Evolutionary conservation across 1,140 invertebrate genomes (phyloP), one percentile per base, ranked within the genome.

Genomic region (Antheraea pernyi): DNA sequence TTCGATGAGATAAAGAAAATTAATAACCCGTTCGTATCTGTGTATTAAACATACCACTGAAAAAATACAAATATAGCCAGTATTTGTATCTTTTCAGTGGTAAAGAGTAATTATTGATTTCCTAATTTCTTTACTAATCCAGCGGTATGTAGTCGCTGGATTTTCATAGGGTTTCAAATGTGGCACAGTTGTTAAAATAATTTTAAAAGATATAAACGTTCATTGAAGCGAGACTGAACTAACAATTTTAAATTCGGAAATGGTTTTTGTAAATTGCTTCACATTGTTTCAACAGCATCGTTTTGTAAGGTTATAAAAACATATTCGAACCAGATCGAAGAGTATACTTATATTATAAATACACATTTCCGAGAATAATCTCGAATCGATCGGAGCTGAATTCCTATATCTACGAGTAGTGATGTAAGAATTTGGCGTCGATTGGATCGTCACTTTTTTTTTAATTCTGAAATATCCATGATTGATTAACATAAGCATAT

Each of bases 201-300:
- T 3, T 42, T 4, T 42, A 42, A 4, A 42, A 42, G 8, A 42
- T 42, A 42, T 16, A 53, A 53, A 0, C 46, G 46, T 53, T 53
- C 5, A 11, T 53, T 53, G 13, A 53, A 16, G 46, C 16, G 46
- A 53, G 46, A 13, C 46, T 53, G 46, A 53, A 53, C 11, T 53
- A 53, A 53, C 16, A 53, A 2, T 13, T 13, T 53, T 53, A 53
- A 16, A 53, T 6, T 53, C 46, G 46, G 46, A 53, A 53, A 53
- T 53, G 46, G 13, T 53, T 53, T 30, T 53, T 53, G 46, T 53
- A n/a, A 53, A 53, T 53, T 53, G 46, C 46, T 53, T 16, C 11
- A 53, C 46, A 53, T 53, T 53, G 46, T 53, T 53, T 53, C 46
- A 53, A 53, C 46, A 53, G 46, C 46, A 53, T 53, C 46, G 46